Evolutionary conservation across 2,888 invertebrate genomes (phyloP).

Genomic region (Patella caerulea): DNA sequence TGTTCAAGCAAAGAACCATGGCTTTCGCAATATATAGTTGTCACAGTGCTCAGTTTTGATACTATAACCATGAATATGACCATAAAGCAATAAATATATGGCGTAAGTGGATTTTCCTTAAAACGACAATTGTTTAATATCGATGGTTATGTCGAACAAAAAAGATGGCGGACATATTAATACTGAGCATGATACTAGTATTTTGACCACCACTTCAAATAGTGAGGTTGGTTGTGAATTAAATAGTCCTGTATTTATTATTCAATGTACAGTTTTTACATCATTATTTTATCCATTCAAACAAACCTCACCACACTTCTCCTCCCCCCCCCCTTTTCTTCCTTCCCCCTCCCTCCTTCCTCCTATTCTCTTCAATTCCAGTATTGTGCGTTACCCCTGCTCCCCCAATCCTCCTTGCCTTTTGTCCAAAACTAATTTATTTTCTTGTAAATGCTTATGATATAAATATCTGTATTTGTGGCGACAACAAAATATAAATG

Average conservation of each 20-base stretch:
- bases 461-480: conserved; percentile 13
- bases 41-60: no score
- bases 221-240: conserved; percentile 6
- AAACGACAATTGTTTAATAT: no score
- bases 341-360: neutral
- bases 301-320: conserved; percentile 7
- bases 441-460: conserved; percentile 5
- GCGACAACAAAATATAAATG: conserved; percentile 7
- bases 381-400: neutral
- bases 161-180: no score
- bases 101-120: no score
- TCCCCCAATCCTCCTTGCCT: neutral
- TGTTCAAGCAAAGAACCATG: no score
- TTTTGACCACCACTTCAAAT: conserved; percentile 1
- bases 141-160: no score
- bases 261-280: conserved; percentile 10
- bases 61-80: no score
- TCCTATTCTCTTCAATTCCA: neutral
- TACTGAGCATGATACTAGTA: no score
- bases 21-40: no score
- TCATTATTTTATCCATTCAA: conserved; percentile 8
- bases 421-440: conserved; percentile 8
- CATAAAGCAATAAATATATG: no score
- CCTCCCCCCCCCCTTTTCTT: neutral
- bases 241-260: neutral